These are phyloP conservation scores for Atherinosoma microstoma DNA, from an alignment of 2,797 vertebrate species.

Conservation along the genomic window DNA sequence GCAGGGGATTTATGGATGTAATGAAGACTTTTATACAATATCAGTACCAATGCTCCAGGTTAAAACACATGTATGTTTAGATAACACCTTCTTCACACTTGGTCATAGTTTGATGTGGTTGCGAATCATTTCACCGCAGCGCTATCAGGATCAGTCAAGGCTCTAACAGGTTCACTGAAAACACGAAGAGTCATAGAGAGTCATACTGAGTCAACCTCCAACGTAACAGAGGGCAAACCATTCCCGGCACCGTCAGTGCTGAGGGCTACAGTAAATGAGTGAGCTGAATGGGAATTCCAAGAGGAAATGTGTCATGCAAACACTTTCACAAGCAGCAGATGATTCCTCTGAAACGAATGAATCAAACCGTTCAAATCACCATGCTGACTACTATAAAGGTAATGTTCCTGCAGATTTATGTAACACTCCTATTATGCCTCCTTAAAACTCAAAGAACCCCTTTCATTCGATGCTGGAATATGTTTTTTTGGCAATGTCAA, in stretches of 20 bases:
- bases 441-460: slow-evolving; percentile 57
- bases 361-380: slow-evolving; percentile 60
- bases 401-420: slow-evolving; percentile 61
- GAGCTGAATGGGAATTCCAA: slow-evolving; percentile 65
- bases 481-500: slow-evolving; percentile 53
- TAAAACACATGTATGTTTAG: slow-evolving; percentile 27
- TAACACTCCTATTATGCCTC: slow-evolving; percentile 50
- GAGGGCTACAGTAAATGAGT: slow-evolving; percentile 55
- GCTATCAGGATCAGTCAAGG: slow-evolving; percentile 34
- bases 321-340: slow-evolving; percentile 69
- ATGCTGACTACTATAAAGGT: slow-evolving; percentile 36
- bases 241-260: slow-evolving; percentile 41
- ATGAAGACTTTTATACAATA: slow-evolving; percentile 49
- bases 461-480: slow-evolving; percentile 57
- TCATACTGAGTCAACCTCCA: slow-evolving; percentile 15
- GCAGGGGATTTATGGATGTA: slow-evolving; percentile 56
- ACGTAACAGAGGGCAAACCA: slow-evolving; percentile 48
- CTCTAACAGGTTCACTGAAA: slow-evolving; percentile 66
- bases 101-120: slow-evolving; percentile 27
- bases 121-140: slow-evolving; percentile 38
- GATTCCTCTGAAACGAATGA: slow-evolving; percentile 71
- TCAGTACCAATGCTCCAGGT: slow-evolving; percentile 45
- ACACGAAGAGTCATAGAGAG: slow-evolving; percentile 52
- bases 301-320: slow-evolving; percentile 78
- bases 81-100: slow-evolving; percentile 57